phyloP scores from a whole-genome alignment of 2,888 invertebrate genomes.

The Osmoderma eremita region DNA sequence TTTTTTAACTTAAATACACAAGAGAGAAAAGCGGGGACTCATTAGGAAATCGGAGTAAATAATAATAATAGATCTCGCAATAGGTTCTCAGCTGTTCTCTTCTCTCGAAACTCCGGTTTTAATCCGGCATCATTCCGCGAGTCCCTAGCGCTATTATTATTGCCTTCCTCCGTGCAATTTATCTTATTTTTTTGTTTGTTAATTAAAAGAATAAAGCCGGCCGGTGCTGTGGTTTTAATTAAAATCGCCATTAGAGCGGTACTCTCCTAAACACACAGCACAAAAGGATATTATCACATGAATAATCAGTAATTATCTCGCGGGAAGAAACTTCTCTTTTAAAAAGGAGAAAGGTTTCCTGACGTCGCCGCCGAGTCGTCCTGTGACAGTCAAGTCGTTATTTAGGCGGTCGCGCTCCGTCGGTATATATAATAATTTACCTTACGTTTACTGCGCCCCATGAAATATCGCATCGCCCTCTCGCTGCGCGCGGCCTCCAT shows the following conservation, averaged over 20 bases:
- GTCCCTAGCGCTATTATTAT: conserved; percentile 11
- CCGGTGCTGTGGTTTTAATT: conserved; percentile 40
- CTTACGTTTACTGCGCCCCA: conserved; percentile 22
- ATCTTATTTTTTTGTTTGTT: conserved; percentile 35
- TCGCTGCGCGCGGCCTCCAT: neutral
- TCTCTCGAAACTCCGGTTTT: too few species aligned
- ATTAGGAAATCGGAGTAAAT: too few species aligned
- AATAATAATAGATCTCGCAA: too few species aligned
- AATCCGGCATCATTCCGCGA: too few species aligned
- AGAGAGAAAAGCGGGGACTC: too few species aligned
- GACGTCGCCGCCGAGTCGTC: neutral
- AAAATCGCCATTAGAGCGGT: conserved; percentile 37
- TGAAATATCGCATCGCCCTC: conserved; percentile 30
- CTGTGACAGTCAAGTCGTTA: neutral
- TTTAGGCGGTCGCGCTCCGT: conserved; percentile 1
- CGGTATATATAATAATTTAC: conserved; percentile 1
- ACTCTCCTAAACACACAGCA: conserved; percentile 35
- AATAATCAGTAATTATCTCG: conserved; percentile 40
- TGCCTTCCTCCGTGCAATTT: conserved; percentile 13
- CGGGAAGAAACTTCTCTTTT: conserved; percentile 6
- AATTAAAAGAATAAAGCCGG: conserved; percentile 36
- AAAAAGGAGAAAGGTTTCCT: conserved; percentile 10
- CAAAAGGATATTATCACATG: conserved; percentile 42
- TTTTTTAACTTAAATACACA: too few species aligned
- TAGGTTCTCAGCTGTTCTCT: too few species aligned